These are phyloP conservation scores for Ceratotherium simum DNA, from an alignment of 2,113 vertebrate species.

Conservation along the genomic window DNA sequence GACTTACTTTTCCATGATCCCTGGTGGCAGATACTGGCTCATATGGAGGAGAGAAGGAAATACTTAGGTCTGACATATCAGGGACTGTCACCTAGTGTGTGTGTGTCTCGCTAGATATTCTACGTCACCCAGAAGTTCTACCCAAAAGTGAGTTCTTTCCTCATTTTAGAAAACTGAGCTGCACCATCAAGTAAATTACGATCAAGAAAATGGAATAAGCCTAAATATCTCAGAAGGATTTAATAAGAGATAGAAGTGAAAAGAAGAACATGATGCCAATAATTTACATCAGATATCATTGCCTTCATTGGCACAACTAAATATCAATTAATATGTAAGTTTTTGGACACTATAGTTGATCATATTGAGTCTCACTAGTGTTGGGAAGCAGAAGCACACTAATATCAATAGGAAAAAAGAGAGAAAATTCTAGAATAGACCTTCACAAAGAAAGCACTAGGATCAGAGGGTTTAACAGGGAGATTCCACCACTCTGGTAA, in stretches of 20 bases:
- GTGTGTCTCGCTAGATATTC: not conserved
- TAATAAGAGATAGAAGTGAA: not conserved
- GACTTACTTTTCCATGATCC: not conserved
- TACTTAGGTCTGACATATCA: not conserved
- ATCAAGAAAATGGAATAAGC: not conserved
- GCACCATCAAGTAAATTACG: not conserved
- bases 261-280: not conserved
- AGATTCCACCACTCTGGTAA: too few relatives aligned
- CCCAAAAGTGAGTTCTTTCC: not conserved
- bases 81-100: not conserved
- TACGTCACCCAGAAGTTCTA: not conserved
- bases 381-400: too few relatives aligned
- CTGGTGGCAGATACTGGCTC: not conserved
- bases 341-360: too few relatives aligned
- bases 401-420: too few relatives aligned
- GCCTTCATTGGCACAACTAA: too few relatives aligned
- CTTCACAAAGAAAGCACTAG: too few relatives aligned
- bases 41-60: not conserved
- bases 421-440: too few relatives aligned
- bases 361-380: too few relatives aligned
- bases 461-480: too few relatives aligned
- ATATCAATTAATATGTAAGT: too few relatives aligned
- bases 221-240: not conserved
- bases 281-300: too few relatives aligned
- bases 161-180: not conserved